Base-by-base conservation (phyloP, 1,140 invertebrate genomes). In the Archivesica marissinica region DNA sequence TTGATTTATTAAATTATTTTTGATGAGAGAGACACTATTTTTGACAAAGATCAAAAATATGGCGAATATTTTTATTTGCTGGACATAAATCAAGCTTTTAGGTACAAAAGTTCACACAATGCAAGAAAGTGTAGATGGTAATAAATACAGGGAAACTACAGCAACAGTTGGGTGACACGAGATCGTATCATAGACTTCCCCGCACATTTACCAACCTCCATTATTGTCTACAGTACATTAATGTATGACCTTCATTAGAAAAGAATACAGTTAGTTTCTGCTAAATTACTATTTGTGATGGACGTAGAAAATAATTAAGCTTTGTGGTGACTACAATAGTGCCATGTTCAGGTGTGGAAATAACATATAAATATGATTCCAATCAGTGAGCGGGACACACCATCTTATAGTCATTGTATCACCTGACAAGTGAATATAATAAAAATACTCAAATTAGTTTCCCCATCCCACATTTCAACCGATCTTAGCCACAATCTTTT, bases 311-410 rank as follows among this genome's bases (percentile, higher is more conserved):
- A 64, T 64, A 11, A 11, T 64, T 64, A 64, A 64, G 30, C 17
- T 64, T 64, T 33, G 28, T 33, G 15, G 38, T 2, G 25, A 2
- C 9, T 2, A 64, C 59, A 64, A 64, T 35, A 35, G 56, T 64
- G 7, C 59, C 59, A 35, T 59, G 23, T 25, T 13, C 2, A 1
- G 30, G 7, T 64, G 15, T 35, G 38, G 59, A 4, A 13, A 64
- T 33, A 64, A 64, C 59, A 64, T 64, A 64, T 35, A 64, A 64
- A 64, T 64, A 35, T 35, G 28, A 64, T 64, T 35, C n/a, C 59
- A 3, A 64, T 64, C 59, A 17, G 20, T 35, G 23, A 25, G 30
- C n/a, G 28, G n/a, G 59, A 64, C 59, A 64, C 33, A 25, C 30
- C 59, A 35, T 64, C n/a, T 64, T 35, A 64, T 64, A 64, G 23